These are phyloP conservation scores for Gortyna flavago DNA, from an alignment of 2,888 invertebrate genomes.

Conservation along the genomic window DNA sequence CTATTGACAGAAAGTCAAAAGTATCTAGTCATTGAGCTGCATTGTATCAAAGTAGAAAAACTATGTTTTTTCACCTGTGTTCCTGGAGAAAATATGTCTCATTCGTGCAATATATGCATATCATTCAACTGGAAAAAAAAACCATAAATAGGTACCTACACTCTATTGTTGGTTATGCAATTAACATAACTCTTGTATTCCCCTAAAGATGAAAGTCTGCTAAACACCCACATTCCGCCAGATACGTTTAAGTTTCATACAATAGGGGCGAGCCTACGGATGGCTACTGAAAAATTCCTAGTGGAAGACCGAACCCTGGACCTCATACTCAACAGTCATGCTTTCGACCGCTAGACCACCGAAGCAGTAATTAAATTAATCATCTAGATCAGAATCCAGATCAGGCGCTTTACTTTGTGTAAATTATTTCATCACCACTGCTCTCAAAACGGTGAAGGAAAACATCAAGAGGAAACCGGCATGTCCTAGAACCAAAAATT, in stretches of 20 bases:
- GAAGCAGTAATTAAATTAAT: too few relatives aligned
- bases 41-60: neutral
- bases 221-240: neutral
- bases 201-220: neutral
- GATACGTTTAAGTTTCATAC: neutral
- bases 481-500: neutral
- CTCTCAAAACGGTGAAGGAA: neutral
- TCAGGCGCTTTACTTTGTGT: neutral
- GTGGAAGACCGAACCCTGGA: neutral
- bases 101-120: neutral
- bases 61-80: neutral
- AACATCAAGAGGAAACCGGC: neutral
- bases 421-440: neutral
- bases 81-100: neutral
- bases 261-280: too few relatives aligned
- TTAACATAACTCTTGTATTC: neutral
- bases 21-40: neutral
- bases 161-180: neutral
- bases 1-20: neutral
- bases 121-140: neutral
- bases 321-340: too few relatives aligned
- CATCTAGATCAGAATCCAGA: too few relatives aligned
- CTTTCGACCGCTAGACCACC: too few relatives aligned
- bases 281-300: too few relatives aligned
- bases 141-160: too few relatives aligned